Evolutionary conservation across 2,797 vertebrate genomes (phyloP), one percentile per base, ranked within the genome.

Genomic region (Ctenopoma multispine): DNA sequence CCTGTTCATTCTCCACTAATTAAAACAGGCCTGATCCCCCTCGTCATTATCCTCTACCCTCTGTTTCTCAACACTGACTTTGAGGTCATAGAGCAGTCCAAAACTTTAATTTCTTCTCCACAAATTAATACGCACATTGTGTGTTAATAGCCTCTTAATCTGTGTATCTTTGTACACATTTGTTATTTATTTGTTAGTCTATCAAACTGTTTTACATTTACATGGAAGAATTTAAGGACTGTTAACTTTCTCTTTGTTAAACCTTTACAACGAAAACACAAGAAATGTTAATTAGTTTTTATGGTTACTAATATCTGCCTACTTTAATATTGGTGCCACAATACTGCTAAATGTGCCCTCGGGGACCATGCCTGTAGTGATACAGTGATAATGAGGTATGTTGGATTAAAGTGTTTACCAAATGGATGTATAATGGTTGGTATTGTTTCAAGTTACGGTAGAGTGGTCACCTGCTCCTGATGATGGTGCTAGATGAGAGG

Each of bases 21-120:
- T 79, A 80, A 85, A 75, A 71, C 54, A 64, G 38, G 47, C 47
- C 47, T 76, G 58, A 75, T 72, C 69, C 29, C 14, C 54, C 49
- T 75, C 75, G 62, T 86, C 38, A 49, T 69, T 62, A 67, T 62
- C 64, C 51, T 44, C 29, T n/a, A 47, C 13, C 18, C 51, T 75
- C 36, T 41, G 70, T 67, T 75, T 23, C 50, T 78, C 63, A 31
- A 14, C 41, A 63, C 40, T 75, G 51, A 62, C 47, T 75, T 65
- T 46, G 46, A 69, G 73, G 65, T 86, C 63, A 57, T n/a, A 31
- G 63, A 44, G 38, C 21, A 58, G 17, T 34, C 41, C 23, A 62
- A 43, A 38, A 13, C 17, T 34, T 55, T 17, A 44, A 34, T 63
- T 71, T 40, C 24, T 12, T 62, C 34, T 23, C 40, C 21, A 60